phyloP scores from a whole-genome alignment of 2,797 vertebrate genomes.

The Varecia variegata region DNA sequence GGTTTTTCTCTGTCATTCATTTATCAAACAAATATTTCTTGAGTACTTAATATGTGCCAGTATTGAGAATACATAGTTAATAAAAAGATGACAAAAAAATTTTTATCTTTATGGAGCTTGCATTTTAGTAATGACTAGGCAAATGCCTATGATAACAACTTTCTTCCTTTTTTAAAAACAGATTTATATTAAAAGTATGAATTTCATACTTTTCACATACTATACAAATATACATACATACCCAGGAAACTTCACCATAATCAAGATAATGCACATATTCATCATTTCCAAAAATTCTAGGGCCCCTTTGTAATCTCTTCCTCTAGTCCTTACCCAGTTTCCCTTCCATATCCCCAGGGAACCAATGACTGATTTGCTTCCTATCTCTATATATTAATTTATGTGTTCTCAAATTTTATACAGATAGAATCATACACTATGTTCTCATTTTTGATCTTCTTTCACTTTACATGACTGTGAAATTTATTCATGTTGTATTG shows the following conservation, averaged over 20 bases:
- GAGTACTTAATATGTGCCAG: not conserved
- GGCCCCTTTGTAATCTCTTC: not conserved
- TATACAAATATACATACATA: not conserved
- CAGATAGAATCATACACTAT: not conserved
- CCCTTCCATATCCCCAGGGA: not conserved
- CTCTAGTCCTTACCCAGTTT: not conserved
- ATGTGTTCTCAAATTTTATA: not conserved
- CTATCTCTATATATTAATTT: not conserved
- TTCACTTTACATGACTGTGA: not conserved
- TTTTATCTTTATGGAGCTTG: not conserved
- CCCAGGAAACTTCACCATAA: not conserved
- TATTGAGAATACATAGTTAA: not conserved
- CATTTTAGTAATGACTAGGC: not conserved
- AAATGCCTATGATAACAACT: not conserved
- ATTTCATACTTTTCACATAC: not conserved
- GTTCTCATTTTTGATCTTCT: not conserved
- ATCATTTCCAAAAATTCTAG: not conserved
- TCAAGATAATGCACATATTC: not conserved
- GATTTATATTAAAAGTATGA: not conserved
- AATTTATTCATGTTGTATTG: not conserved
- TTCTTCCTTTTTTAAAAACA: not conserved
- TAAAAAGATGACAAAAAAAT: not conserved
- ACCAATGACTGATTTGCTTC: not conserved
- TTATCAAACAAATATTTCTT: not conserved
- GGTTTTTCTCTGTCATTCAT: not conserved